Evolutionary conservation across 1,140 invertebrate genomes (phyloP), one percentile per base, ranked within the genome.

Genomic region (Drosophila saltans): DNA sequence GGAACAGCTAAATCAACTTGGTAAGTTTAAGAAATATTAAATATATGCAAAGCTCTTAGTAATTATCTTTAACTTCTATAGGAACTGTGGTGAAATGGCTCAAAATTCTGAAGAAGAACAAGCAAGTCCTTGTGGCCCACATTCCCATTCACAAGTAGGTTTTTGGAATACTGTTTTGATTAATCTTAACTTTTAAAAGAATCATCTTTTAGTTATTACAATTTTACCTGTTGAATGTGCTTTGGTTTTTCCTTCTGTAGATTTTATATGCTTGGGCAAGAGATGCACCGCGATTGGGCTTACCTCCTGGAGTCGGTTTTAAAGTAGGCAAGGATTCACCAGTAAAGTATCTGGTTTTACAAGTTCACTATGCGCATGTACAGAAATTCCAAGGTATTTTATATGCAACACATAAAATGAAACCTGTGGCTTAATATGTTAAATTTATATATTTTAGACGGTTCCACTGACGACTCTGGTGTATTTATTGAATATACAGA

Each of bases 201-300:
- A 30, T 4, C 28, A 30, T 2, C 28, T 30, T 36, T 36, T 6
- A 6, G 1, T 36, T 36, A 36, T 36, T 36, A 36, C 1, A 4
- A 1, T 2, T 36, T 36, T 7, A 36, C 33, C 33, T 36, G 33
- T 36, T 5, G 2, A 30, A 30, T 30, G 2, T 43, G 41, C 24
- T 28, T 28, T 43, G 41, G 28, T 58, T 60, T 39, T 62, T 77
- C 33, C 75, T 63, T 66, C 41, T 81, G 55, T 79, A 98, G 95
- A 97, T 99, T 72, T 94, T 99, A 21, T 99, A 99, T 93, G 98
- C 98, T 0, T 99, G 98, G 98, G 98, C 98, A 2, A 94, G 97
- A 89, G 97, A 99, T 93, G 98, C 99, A 1, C 97, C 98, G 3
- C 94, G 94, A 39, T 93, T 99, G 4, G 92, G 95, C 48, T 92